A percentile compares a stretch with the other conserved stretches of the same genome.
Conservation (phyloP, 2,113 vertebrate genomes). For the human region DNA sequence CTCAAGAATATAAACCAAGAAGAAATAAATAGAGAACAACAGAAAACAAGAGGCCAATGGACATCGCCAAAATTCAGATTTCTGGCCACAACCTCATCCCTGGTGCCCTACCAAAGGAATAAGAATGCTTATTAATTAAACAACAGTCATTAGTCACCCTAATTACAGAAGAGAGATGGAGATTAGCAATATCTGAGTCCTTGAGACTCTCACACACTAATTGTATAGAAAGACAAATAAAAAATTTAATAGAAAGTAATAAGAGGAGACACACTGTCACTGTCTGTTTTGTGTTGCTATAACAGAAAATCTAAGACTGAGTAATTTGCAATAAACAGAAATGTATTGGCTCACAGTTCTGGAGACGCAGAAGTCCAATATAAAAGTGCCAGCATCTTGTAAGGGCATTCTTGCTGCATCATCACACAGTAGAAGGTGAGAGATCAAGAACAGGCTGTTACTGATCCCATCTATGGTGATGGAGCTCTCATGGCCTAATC, state of each 20-base stretch:
- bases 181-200: neutral
- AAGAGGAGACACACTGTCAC: neutral
- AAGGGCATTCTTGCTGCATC: neutral
- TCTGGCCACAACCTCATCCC: neutral
- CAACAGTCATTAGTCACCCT: neutral
- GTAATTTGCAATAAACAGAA: neutral
- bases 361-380: neutral
- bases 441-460: neutral
- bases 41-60: neutral
- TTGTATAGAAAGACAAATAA: neutral
- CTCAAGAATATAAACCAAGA: neutral
- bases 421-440: neutral
- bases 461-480: neutral
- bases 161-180: neutral
- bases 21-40: neutral
- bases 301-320: neutral
- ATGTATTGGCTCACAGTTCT: neutral
- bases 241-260: constrained; percentile 10
- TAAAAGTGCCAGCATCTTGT: neutral
- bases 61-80: neutral
- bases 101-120: neutral
- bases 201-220: neutral
- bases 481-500: neutral
- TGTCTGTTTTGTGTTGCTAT: neutral
- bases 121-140: neutral